Evolutionary conservation across 2,888 invertebrate genomes (phyloP).

Genomic region (Apantesis nais): DNA sequence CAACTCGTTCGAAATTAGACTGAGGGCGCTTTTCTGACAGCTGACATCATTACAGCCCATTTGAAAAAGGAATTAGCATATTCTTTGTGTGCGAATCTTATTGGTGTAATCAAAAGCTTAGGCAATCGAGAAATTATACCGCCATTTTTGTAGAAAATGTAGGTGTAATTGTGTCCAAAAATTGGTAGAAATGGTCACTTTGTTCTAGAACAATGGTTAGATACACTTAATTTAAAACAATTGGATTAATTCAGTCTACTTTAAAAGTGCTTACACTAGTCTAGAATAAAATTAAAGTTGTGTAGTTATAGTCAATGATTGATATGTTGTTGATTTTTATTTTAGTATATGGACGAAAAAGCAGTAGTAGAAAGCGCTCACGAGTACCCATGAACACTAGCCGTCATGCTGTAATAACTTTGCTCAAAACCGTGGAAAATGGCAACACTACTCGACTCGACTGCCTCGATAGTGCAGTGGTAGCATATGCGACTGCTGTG

Average conservation of each 20-base stretch:
- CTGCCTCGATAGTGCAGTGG: no score
- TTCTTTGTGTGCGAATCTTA: constrained; percentile 33
- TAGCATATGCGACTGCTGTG: no score
- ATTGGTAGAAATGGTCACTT: background rate
- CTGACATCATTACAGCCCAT: constrained; percentile 38
- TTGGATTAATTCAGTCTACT: background rate
- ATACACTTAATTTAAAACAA: background rate
- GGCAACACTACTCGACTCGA: no score
- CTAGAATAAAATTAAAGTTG: background rate
- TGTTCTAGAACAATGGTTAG: background rate
- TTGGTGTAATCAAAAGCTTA: constrained; percentile 42
- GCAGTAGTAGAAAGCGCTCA: background rate
- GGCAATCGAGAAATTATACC: background rate
- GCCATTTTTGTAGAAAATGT: background rate
- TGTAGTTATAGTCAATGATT: background rate
- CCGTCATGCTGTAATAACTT: no score
- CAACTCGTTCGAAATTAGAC: constrained; percentile 48
- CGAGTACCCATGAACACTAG: background rate
- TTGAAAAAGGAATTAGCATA: constrained; percentile 44
- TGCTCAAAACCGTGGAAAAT: no score
- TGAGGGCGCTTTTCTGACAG: constrained; percentile 36
- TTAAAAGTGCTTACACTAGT: background rate
- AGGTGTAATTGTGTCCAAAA: background rate
- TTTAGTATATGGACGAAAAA: background rate
- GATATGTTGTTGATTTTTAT: background rate